Conservation (phyloP, 2,888 invertebrate genomes). For the Athalia circularis region DNA sequence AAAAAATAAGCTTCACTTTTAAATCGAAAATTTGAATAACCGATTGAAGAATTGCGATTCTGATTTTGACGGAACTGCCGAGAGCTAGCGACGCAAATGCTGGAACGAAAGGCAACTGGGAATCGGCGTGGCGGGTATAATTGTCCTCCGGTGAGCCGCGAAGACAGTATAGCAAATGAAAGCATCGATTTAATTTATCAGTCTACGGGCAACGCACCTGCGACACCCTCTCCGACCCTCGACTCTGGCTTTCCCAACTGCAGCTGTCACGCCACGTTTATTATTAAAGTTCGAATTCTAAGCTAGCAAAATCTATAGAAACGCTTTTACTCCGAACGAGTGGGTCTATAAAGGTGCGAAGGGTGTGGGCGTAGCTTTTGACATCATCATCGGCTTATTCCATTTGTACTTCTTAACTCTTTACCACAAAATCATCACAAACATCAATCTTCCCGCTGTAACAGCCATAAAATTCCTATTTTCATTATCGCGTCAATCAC, state of each 20-base stretch:
- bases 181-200: constrained; percentile 46
- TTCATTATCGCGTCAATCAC: no score
- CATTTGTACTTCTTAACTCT: no score
- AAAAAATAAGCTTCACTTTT: no score
- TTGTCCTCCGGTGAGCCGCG: constrained; percentile 38
- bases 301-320: constrained; percentile 41
- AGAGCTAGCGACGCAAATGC: background rate
- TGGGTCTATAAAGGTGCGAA: no score
- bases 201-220: constrained; percentile 42
- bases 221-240: constrained; percentile 42
- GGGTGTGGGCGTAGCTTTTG: no score
- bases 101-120: background rate
- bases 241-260: constrained; percentile 39
- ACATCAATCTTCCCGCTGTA: no score
- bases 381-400: no score
- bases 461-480: no score
- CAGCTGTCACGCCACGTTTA: constrained; percentile 45
- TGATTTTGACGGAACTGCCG: background rate
- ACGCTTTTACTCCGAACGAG: background rate
- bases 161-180: constrained; percentile 44
- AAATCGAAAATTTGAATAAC: no score
- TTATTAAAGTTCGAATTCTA: constrained; percentile 45
- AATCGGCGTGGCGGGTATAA: constrained; percentile 14
- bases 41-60: background rate
- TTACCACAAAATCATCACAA: no score